Conservation (phyloP, 92 coral and sea anemone genomes). For the Blastomussa wellsi region DNA sequence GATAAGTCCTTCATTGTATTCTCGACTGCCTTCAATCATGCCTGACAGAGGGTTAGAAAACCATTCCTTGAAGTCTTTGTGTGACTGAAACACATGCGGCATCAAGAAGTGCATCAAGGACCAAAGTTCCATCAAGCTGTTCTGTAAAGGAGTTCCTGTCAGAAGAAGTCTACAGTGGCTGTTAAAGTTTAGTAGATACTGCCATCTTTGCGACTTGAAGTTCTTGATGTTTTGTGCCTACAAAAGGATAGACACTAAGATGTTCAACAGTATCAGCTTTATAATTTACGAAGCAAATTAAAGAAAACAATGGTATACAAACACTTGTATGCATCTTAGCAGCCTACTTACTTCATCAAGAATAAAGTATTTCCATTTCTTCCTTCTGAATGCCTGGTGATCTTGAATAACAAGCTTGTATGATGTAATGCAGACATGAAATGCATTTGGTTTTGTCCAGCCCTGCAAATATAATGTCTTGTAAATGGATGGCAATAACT, state of each 20-base stretch:
- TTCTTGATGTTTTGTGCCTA: conserved; percentile 99
- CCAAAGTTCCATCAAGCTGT: conserved; percentile 99
- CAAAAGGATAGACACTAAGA: background rate
- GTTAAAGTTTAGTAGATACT: conserved; percentile 94
- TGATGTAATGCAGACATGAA: conserved; percentile 97
- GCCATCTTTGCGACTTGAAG: conserved; percentile 99
- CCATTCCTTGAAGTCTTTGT: conserved; percentile 99
- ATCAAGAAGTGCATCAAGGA: conserved; percentile 97
- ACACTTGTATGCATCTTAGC: no score
- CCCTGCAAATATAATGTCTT: conserved; percentile 55
- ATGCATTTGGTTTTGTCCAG: conserved; percentile 98
- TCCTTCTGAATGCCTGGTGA: conserved; percentile 96
- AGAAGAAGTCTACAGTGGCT: conserved; percentile 91
- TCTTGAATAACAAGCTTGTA: conserved; percentile 98
- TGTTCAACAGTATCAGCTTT: background rate
- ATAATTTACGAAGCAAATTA: background rate
- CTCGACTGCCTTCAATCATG: conserved; percentile 99
- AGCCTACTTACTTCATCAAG: conserved; percentile 79
- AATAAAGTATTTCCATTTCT: conserved; percentile 97
- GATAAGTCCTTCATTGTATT: conserved; percentile 91
- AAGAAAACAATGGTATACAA: background rate
- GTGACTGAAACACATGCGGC: conserved; percentile 99
- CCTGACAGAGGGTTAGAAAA: conserved; percentile 98
- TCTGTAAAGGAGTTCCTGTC: conserved; percentile 98
- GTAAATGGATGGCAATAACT: background rate